These are phyloP conservation scores for Cynocephalus volans DNA, from an alignment of 2,113 vertebrate genomes.

Conservation along the genomic window DNA sequence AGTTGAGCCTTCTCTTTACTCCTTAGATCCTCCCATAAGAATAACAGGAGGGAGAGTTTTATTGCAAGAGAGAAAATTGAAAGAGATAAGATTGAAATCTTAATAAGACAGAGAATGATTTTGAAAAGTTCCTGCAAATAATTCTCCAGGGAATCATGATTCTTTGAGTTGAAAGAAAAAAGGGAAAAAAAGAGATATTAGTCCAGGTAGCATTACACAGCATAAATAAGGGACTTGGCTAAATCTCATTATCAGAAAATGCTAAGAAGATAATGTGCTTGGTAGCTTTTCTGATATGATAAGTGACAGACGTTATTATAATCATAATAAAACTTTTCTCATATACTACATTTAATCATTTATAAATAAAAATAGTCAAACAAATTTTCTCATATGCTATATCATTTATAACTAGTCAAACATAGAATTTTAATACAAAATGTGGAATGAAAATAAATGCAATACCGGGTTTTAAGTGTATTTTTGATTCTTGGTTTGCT, in stretches of 20 bases:
- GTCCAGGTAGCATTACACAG: neutral
- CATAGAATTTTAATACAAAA: slow-evolving; percentile 38
- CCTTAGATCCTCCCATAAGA: neutral
- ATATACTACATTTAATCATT: neutral
- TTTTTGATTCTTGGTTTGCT: slow-evolving; percentile 8
- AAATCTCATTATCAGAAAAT: slow-evolving; percentile 14
- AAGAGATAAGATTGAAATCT: slow-evolving; percentile 5
- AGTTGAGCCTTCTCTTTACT: neutral
- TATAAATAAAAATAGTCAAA: slow-evolving; percentile 5
- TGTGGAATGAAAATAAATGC: slow-evolving; percentile 21
- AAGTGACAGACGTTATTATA: neutral
- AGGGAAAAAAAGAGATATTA: neutral
- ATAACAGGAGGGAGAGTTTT: neutral
- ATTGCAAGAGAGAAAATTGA: neutral
- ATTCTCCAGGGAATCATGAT: slow-evolving; percentile 20
- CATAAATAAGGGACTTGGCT: neutral
- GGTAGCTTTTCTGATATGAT: neutral
- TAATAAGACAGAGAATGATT: neutral
- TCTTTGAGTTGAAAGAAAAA: neutral
- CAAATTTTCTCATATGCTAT: neutral
- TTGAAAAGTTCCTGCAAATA: neutral
- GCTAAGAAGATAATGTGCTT: slow-evolving; percentile 25
- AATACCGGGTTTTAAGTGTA: slow-evolving; percentile 26
- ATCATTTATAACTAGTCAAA: slow-evolving; percentile 10
- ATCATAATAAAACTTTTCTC: slow-evolving; percentile 15